Evolutionary conservation across 2,113 vertebrate species (phyloP), one percentile per base, ranked within the genome.

Genomic region (Neolamprologus hecqui): DNA sequence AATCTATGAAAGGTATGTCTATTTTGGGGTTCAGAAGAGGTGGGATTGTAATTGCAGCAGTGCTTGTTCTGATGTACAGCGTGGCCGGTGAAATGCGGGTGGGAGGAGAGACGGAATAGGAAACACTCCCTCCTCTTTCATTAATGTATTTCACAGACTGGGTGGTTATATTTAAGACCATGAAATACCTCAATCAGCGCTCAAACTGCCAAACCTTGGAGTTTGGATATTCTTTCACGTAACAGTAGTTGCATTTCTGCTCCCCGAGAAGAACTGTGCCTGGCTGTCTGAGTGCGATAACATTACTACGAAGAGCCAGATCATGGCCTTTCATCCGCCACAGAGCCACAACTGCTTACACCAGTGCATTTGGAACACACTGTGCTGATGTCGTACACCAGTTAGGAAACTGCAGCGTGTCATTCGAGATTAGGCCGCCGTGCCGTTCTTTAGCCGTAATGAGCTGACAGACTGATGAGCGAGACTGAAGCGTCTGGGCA

Each of bases 391-490:
- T 86, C 53, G 79, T 51, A 82, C 86, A 83, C 54, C 51, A 45
- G 82, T 85, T 68, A 2, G 49, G 42, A 54, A 83, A 65, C 63
- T 19, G 83, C 5, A 19, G 68, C n/a, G 7, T 84, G 79, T 90
- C 81, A 57, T 55, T 37, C 19, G 57, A 88, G 92, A 92, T 89
- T 88, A 90, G 79, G 70, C 73, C 8, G 15, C 65, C 5, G 2
- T 28, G 70, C 28, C 7, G 37, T 40, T 87, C 81, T 90, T 85
- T 58, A 79, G 86, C 68, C 12, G 7, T 91, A 92, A 94, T 85
- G 88, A 94, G 73, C 86, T 77, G 35, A 77, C 87, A 90, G 83
- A 90, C 87, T 88, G 87, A 93, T 91, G 90, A 91, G 89, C 23
- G 8, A 73, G 87, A 85, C 85, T 63, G 82, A 89, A 80, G 84